Conservation (phyloP, 1,140 invertebrate species). For the Temnothorax longispinosus region DNA sequence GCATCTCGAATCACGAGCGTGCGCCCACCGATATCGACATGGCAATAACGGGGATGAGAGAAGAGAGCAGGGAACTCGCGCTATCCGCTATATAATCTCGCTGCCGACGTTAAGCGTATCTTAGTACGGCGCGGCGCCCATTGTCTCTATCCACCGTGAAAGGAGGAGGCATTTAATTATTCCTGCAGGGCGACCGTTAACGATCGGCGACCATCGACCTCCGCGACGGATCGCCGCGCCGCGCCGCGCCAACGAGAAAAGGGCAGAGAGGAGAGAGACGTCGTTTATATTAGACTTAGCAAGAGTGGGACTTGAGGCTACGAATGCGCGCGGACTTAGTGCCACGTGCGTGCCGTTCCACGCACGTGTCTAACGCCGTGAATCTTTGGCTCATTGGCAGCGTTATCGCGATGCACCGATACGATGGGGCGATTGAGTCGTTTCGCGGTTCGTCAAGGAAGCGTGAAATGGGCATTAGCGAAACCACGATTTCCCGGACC, state of each 20-base stretch:
- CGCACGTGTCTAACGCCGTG: conserved; percentile 46
- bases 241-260: not conserved
- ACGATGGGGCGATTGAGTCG: conserved; percentile 25
- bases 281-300: conserved; percentile 20
- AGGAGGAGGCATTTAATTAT: conserved; percentile 71
- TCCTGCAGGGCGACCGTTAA: conserved; percentile 63
- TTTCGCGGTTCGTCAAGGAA: conserved; percentile 17
- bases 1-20: conserved; percentile 66
- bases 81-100: conserved; percentile 59
- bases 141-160: conserved; percentile 18
- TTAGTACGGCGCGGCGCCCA: conserved; percentile 17
- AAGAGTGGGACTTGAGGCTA: conserved; percentile 26
- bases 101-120: conserved; percentile 63
- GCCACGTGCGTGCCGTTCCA: conserved; percentile 60
- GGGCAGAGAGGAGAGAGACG: not conserved
- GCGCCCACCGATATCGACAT: conserved; percentile 57
- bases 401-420: conserved; percentile 59
- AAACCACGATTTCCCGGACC: not conserved
- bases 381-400: conserved; percentile 59
- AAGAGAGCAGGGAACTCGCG: conserved; percentile 5
- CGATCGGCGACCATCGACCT: conserved; percentile 49
- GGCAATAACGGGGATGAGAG: conserved; percentile 58
- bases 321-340: conserved; percentile 24
- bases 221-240: conserved; percentile 2
- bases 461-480: conserved; percentile 46